Evolutionary conservation across 2,888 invertebrate species (phyloP), one percentile per base, ranked within the genome.

Genomic region (Isoperla grammatica): DNA sequence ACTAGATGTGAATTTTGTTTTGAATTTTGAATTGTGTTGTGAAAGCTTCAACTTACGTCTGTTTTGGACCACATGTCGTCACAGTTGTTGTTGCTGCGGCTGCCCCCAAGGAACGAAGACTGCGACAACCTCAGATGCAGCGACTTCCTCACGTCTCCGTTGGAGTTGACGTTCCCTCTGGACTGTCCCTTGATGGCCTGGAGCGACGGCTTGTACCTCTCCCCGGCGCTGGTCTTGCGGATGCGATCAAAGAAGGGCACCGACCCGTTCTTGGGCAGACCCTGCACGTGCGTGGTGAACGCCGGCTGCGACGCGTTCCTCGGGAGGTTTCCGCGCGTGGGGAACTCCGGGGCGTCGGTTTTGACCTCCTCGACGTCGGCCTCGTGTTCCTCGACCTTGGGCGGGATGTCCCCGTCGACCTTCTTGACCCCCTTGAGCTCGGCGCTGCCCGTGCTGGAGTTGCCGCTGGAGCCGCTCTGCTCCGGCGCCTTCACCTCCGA

Each of bases 201-300:
- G 70, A 91, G 75, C 66, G 90, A 88, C 64, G 91, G 91, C 72
- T 90, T 90, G 73, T 86, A 91, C 71, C 88, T 82, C 74, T 90
- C 91, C 57, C 90, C 87, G 60, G 86, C 85, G 67, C 90, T 90
- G 45, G 90, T 88, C 74, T 91, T 91, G 54, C 90, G 81, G 62
- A 91, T 88, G 48, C 93, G 78, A 74, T 90, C 90, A 75, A 94
- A 92, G 72, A 90, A 88, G 23, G 93, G 93, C 65, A 94, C 93
- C 2, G 92, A 92, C 45, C 91, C 68, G 15, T 66, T 83, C 84
- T 53, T 45, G 5, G 45, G 43, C 22, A 57, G 15, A 4, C 40
- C 48, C 42, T 49, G 62, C 9, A 67, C 83, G 61, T 85, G 83
- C 8, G 87, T 81, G 19, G 87, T 86, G 73, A 91, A 90, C 12